These are phyloP conservation scores for Cotesia vestalis DNA, from an alignment of 1,140 invertebrate species.

Conservation along the genomic window DNA sequence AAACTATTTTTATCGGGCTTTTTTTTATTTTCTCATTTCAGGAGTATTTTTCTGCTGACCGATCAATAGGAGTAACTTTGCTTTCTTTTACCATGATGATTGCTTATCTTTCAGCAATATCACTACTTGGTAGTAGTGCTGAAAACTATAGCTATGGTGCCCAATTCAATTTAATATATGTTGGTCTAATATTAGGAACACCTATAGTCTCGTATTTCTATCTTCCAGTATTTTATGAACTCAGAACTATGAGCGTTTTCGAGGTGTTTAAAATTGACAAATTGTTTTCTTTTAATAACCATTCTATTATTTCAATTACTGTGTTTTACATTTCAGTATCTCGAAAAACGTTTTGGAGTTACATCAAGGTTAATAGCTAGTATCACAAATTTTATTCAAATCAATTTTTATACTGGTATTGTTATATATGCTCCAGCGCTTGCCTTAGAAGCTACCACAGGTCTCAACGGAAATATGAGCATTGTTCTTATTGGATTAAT, in stretches of 20 bases:
- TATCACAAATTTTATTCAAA: conserved; percentile 80
- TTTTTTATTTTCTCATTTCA: conserved; percentile 48
- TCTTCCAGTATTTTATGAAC: conserved; percentile 88
- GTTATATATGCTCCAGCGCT: conserved; percentile 93
- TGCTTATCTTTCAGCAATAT: conserved; percentile 94
- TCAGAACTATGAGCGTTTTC: conserved; percentile 87
- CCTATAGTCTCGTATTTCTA: conserved; percentile 82
- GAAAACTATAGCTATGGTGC: conserved; percentile 86
- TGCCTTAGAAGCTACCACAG: conserved; percentile 89
- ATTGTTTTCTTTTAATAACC: not conserved
- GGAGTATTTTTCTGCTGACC: conserved; percentile 86
- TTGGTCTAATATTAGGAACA: conserved; percentile 79
- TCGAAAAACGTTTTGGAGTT: conserved; percentile 83
- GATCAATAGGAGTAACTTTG: conserved; percentile 78
- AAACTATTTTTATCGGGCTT: not conserved
- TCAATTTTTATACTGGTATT: conserved; percentile 91
- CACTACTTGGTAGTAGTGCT: conserved; percentile 84
- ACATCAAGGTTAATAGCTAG: conserved; percentile 76
- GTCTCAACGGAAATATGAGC: conserved; percentile 76
- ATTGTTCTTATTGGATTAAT: conserved; percentile 81
- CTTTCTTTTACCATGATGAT: conserved; percentile 91
- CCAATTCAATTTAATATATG: conserved; percentile 80
- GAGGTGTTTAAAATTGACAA: conserved; percentile 69
- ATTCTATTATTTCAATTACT: not conserved
- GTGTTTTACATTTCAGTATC: conserved; percentile 69